Evolutionary conservation across 2,888 invertebrate genomes (phyloP).

Genomic region (Silvanus unidentatus): DNA sequence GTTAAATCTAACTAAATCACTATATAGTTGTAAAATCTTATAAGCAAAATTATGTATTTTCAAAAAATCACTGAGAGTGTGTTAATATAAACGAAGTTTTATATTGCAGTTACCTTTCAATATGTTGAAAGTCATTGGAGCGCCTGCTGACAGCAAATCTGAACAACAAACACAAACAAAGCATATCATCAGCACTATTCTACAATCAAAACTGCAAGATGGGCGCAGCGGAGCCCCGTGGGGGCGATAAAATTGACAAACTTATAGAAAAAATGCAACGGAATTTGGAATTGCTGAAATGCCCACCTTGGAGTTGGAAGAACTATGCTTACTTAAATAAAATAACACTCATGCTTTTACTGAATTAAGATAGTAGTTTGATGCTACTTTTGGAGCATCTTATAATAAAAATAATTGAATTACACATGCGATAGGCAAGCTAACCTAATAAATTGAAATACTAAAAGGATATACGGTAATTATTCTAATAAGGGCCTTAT

Average conservation of each 20-base stretch:
- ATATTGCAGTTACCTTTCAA: slow-evolving; percentile 67
- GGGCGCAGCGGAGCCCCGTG: not conserved
- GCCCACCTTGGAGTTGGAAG: slow-evolving; percentile 9
- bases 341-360: slow-evolving; percentile 26
- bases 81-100: slow-evolving; percentile 30
- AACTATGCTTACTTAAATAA: slow-evolving; percentile 21
- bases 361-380: slow-evolving; percentile 11
- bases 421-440: slow-evolving; percentile 37
- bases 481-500: too few relatives aligned
- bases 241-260: too few relatives aligned
- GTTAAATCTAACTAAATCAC: not conserved
- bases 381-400: slow-evolving; percentile 17
- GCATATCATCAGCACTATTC: slow-evolving; percentile 47
- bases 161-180: slow-evolving; percentile 68
- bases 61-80: slow-evolving; percentile 2
- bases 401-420: slow-evolving; percentile 13
- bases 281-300: too few relatives aligned
- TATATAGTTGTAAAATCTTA: not conserved
- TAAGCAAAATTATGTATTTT: not conserved
- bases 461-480: not conserved
- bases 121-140: slow-evolving; percentile 80
- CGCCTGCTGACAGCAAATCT: slow-evolving; percentile 74
- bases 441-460: slow-evolving; percentile 19
- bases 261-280: too few relatives aligned
- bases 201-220: slow-evolving; percentile 29